A percentile compares a stretch with the other conserved stretches of the same genome.
These are phyloP conservation scores for Scaptomyza polygonia DNA, from an alignment of 2,888 invertebrate genomes.

Conservation along the genomic window DNA sequence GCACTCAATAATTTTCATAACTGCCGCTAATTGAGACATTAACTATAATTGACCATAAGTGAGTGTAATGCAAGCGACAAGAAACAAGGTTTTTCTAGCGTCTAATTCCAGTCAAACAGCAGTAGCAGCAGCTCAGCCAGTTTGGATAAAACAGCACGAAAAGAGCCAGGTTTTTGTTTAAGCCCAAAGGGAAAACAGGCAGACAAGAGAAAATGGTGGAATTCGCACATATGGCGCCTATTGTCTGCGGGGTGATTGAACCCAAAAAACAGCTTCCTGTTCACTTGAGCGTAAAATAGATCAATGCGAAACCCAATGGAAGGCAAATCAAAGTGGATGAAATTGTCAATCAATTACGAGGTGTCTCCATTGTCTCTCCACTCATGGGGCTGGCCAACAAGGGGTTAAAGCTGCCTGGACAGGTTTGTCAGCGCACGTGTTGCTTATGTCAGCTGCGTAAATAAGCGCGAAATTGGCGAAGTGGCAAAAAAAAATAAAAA, in stretches of 20 bases:
- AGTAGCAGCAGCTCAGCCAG: conserved; percentile 19
- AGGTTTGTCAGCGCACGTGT: conserved; percentile 72
- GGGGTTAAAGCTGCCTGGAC: conserved; percentile 52
- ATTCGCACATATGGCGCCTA: conserved; percentile 32
- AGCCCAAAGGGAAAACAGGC: conserved; percentile 42
- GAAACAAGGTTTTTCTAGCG: conserved; percentile 32
- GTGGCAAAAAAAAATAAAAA: conserved; percentile 8
- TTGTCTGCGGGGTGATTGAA: conserved; percentile 47
- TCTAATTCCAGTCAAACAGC: conserved; percentile 18
- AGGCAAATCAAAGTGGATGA: conserved; percentile 58
- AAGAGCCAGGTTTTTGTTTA: conserved; percentile 40
- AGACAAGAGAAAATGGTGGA: conserved; percentile 11
- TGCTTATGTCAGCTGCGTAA: conserved; percentile 73
- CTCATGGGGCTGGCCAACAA: conserved; percentile 22
- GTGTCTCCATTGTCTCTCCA: conserved; percentile 59
- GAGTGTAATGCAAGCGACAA: conserved; percentile 61
- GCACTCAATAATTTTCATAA: conserved; percentile 76
- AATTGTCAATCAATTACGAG: conserved; percentile 71
- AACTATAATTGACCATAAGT: conserved; percentile 73
- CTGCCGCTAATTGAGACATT: conserved; percentile 78
- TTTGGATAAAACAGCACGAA: conserved; percentile 40
- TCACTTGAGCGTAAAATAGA: conserved; percentile 56
- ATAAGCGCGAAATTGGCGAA: conserved; percentile 72
- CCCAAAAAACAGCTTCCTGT: conserved; percentile 44
- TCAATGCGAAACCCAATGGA: conserved; percentile 22